Base-by-base conservation (phyloP, 2,888 invertebrate species). In the Isotomurus palustris region DNA sequence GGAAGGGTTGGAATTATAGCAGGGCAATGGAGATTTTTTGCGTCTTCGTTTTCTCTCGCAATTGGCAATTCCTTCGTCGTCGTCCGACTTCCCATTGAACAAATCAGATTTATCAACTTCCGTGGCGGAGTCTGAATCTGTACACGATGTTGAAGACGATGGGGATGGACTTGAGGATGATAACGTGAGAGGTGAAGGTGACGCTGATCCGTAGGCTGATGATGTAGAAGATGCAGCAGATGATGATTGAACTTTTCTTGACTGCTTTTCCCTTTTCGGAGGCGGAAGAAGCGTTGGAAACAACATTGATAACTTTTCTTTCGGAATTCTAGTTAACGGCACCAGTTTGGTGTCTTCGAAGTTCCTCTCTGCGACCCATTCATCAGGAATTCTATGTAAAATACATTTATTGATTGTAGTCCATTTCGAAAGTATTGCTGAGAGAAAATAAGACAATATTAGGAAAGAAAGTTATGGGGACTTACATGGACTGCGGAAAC, bases 401-500 rank as follows among this genome's bases (percentile, higher is more conserved):
- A 8, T 48, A n/a, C n/a, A n/a, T n/a, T n/a, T n/a, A n/a, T n/a
- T n/a, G n/a, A n/a, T n/a, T n/a, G n/a, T n/a, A n/a, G n/a, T n/a
- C n/a, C n/a, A n/a, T n/a, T n/a, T n/a, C n/a, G n/a, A n/a, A n/a
- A n/a, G n/a, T n/a, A n/a, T n/a, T n/a, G n/a, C n/a, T n/a, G n/a
- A n/a, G n/a, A n/a, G n/a, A n/a, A n/a, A n/a, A n/a, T n/a, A n/a
- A n/a, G n/a, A n/a, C n/a, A n/a, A n/a, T n/a, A n/a, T n/a, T n/a
- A n/a, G n/a, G n/a, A 41, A 24, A 41, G 22, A 24, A 21, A 21
- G 28, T n/a, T n/a, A n/a, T 50, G 28, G 2, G 17, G 8, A 84
- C 90, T 87, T 79, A 93, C 93, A 93, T 85, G 76, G 90, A 82
- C 59, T 81, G 81, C 60, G 93, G 93, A 74, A 84, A 83, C 88